Evolutionary conservation across 2,797 vertebrate genomes (phyloP), one percentile per base, ranked within the genome.

Genomic region (Lepilemur ruficaudatus): DNA sequence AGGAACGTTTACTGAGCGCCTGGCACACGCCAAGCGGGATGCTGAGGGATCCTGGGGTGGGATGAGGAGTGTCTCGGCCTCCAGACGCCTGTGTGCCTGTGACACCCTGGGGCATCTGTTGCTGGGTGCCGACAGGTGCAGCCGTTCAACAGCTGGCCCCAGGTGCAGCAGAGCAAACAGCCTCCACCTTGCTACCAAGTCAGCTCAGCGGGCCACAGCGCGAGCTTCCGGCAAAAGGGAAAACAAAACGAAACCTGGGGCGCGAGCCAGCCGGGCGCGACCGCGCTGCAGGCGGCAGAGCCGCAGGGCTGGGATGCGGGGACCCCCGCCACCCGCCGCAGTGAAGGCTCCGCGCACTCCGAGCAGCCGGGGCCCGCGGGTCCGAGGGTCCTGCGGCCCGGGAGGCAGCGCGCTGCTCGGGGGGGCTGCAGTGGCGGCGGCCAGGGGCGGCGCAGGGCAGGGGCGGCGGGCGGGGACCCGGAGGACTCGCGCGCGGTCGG

Each of bases 101-200:
- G 32, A 55, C 61, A 38, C 25, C 94, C 52, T 48, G 2, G 25
- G 61, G 96, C 96, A 98, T 97, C 96, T 97, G 97, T 97, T 98
- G 95, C 97, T 97, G 57, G 23, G 17, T 46, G 86, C 72, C 82
- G 72, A 93, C 59, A 96, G 92, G 92, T 84, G 80, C 14, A 80
- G 76, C 80, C 94, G 96, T 92, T 96, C 93, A 97, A 97, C 97
- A 97, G 96, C 96, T 96, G 96, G 96, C 76, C 79, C 83, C 25
- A 83, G 94, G 91, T 96, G 96, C 55, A 89, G 80, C 94, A 70
- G 59, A 81, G 32, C 57, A 73, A 96, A 81, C 38, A 65, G 59
- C 93, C 80, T 90, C 86, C 91, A 94, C 93, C 89, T 91, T 35
- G 65, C 65, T 89, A 30, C 85, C 46, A 65, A 86, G 85, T 92